Evolutionary conservation across 2,797 vertebrate genomes (phyloP), one percentile per base, ranked within the genome.

Genomic region (Enteromius fasciolatus): DNA sequence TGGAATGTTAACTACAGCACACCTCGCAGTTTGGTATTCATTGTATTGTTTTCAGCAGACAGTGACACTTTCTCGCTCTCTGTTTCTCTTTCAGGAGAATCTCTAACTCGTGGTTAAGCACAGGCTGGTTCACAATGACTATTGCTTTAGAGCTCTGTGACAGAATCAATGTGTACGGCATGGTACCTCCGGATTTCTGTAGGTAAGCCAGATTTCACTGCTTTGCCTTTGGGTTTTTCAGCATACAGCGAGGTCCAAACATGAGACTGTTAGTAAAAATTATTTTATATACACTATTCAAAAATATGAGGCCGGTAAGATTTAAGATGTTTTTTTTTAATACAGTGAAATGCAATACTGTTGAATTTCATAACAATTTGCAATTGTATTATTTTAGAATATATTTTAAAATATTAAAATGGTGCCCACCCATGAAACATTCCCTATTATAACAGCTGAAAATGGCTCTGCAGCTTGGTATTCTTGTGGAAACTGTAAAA

Each of bases 41-140:
- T 46, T 76, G 50, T 61, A 57, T 28, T 36, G 36, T 31, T 3
- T 64, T 59, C 10, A 85, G 61, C 39, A 54, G 61, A 73, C 78
- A 50, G 20, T 52, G 8, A n/a, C 69, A 78, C 23, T 57, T 41
- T 41, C 20, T 66, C 31, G 14, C 17, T 39, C 17, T 39, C 11
- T n/a, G 17, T 63, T 57, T 61, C 25, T 76, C 20, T 74, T 87
- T 80, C 84, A 99, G 98, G 95, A 97, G 94, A 93, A 96, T 97
- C 86, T 98, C 98, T 46, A 99, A 99, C 93, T 99, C 98, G 17
- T 99, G 98, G 98, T 94, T 99, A 85, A 99, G 98, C 91, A 99
- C 98, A 0, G 98, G 98, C 91, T 99, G 98, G 98, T 99, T 99
- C 95, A 99, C 98, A 3, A 98, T 99, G 97, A 97, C 96, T 33